Conservation (phyloP, 92 coral and sea anemone genomes). For the Palythoa heliodiscus region DNA sequence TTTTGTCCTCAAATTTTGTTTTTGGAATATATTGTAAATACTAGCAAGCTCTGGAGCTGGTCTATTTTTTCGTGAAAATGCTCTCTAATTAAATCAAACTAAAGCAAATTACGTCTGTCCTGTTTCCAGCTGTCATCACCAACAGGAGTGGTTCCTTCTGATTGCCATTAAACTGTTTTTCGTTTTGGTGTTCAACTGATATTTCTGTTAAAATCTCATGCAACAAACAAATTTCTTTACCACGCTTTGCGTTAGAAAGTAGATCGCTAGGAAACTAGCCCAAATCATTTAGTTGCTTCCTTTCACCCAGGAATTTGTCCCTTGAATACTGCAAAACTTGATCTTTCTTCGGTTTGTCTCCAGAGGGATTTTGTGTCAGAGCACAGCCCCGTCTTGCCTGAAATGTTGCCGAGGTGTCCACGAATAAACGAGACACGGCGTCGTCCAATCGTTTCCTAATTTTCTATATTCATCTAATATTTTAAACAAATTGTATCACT, state of each 20-base stretch:
- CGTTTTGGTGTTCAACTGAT: background rate
- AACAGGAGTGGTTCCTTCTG: background rate
- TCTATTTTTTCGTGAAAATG: background rate
- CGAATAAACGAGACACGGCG: background rate
- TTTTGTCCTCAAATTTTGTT: too few relatives aligned
- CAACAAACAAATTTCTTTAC: constrained; percentile 10
- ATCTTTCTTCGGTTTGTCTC: constrained; percentile 5
- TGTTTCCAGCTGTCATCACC: constrained; percentile 2
- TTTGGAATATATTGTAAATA: too few relatives aligned
- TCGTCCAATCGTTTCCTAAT: background rate
- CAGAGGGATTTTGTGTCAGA: constrained; percentile 5
- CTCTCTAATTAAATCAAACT: background rate
- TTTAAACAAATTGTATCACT: constrained; percentile 20
- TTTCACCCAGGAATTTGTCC: constrained; percentile 4
- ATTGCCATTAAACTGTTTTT: background rate
- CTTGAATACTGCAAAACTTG: constrained; percentile 8
- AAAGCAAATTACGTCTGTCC: background rate
- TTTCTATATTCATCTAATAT: constrained; percentile 33
- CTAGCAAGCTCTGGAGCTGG: too few relatives aligned
- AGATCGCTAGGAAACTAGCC: constrained; percentile 38
- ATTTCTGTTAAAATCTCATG: background rate
- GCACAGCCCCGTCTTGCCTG: constrained; percentile 11
- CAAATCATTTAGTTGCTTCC: constrained; percentile 32
- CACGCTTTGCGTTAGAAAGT: constrained; percentile 30
- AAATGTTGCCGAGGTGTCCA: background rate